Evolutionary conservation across 2,113 vertebrate genomes (phyloP).

Genomic region (Alouatta palliata): DNA sequence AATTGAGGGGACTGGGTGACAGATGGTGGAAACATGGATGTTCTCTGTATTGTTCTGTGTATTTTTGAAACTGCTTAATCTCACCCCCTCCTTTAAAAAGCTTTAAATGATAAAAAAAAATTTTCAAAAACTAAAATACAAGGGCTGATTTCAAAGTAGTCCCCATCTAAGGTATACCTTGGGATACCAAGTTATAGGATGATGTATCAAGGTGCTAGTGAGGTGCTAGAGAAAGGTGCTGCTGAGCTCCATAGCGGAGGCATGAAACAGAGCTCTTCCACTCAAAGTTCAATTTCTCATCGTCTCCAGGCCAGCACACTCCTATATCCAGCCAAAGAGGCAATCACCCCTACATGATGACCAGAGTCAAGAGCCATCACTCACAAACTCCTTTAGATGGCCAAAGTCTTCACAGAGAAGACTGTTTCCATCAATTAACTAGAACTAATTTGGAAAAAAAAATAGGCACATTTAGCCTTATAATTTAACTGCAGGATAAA

Average conservation of each 20-base stretch:
- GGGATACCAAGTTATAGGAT: neutral
- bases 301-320: neutral
- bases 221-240: neutral
- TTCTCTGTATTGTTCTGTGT: neutral
- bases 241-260: neutral
- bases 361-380: neutral
- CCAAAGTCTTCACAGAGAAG: neutral
- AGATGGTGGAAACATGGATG: neutral
- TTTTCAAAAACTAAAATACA: neutral
- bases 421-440: neutral
- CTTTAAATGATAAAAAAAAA: neutral
- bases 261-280: neutral
- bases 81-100: neutral
- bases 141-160: neutral
- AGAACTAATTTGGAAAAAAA: neutral
- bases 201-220: neutral
- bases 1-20: neutral
- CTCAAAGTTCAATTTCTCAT: neutral
- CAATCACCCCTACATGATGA: neutral
- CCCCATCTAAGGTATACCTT: neutral
- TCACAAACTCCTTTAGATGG: neutral
- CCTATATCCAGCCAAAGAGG: neutral
- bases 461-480: no score
- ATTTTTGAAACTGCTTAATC: neutral
- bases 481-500: neutral